These are phyloP conservation scores for Oxyruncus cristatus DNA, from an alignment of 2,113 vertebrate genomes.

Conservation along the genomic window DNA sequence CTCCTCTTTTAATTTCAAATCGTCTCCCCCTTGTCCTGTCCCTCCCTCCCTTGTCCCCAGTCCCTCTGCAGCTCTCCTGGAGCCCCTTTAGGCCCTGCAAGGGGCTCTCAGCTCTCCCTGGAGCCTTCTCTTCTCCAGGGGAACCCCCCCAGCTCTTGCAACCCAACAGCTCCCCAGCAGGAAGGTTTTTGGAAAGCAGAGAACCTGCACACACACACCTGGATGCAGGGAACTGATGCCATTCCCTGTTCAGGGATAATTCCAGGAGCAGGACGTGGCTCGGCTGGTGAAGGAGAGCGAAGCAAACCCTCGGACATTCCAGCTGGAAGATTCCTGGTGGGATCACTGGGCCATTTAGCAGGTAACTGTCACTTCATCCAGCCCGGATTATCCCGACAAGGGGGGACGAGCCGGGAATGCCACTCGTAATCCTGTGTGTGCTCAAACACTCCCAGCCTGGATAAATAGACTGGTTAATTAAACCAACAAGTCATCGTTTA, in stretches of 20 bases:
- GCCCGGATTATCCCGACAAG: neutral
- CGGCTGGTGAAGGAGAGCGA: accelerated
- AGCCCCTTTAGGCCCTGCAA: accelerated
- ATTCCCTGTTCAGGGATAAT: neutral
- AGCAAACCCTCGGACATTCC: neutral
- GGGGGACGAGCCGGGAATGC: conserved; percentile 11
- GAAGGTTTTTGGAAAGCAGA: neutral
- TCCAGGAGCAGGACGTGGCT: accelerated
- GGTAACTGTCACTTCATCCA: conserved; percentile 35
- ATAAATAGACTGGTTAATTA: conserved; percentile 71
- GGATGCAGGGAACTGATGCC: neutral
- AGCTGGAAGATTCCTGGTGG: accelerated
- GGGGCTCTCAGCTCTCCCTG: neutral
- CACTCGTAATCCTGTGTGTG: conserved; percentile 54
- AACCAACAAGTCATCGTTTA: conserved; percentile 59
- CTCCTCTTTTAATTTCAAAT: neutral
- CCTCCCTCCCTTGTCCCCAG: neutral
- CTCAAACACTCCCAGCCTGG: conserved; percentile 58
- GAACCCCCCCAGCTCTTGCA: neutral
- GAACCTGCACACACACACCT: accelerated
- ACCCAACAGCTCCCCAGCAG: accelerated
- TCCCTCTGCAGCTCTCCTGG: neutral
- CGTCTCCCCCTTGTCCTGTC: neutral
- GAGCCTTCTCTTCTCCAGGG: neutral
- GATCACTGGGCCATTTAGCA: neutral